Percentiles rank a stretch among this genome's conserved stretches.
phyloP scores from a whole-genome alignment of 2,888 invertebrate genomes.

The Nemotelus nigrinus region DNA sequence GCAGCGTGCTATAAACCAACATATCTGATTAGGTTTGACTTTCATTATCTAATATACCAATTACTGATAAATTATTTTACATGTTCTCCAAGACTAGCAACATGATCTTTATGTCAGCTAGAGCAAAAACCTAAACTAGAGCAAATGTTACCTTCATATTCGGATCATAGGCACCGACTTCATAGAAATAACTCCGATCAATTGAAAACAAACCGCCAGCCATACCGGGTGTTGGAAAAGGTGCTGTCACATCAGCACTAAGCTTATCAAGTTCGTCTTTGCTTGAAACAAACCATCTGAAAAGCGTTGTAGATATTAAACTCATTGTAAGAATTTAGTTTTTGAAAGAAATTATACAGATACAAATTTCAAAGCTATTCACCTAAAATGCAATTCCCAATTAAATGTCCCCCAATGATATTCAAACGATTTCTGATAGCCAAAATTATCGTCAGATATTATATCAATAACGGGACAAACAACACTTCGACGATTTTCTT shows the following conservation, averaged over 20 bases:
- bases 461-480: constrained; percentile 89
- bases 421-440: constrained; percentile 89
- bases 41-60: no score
- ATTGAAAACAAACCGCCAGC: constrained; percentile 90
- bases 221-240: constrained; percentile 88
- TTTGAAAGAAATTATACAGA: no score
- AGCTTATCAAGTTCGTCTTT: constrained; percentile 70
- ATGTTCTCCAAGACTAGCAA: not conserved
- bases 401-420: constrained; percentile 98
- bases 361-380: constrained; percentile 37
- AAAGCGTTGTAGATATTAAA: constrained; percentile 17
- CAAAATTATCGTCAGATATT: constrained; percentile 94
- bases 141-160: constrained; percentile 75
- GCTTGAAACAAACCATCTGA: constrained; percentile 75
- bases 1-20: no score
- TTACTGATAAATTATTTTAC: not conserved
- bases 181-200: constrained; percentile 85
- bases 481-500: constrained; percentile 60
- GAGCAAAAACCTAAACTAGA: not conserved
- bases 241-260: constrained; percentile 78
- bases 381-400: constrained; percentile 90
- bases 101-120: no score
- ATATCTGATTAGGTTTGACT: no score
- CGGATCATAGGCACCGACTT: constrained; percentile 87
- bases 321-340: no score